Conservation (phyloP, 2,797 vertebrate species). For the Pseudochromis fuscus region DNA sequence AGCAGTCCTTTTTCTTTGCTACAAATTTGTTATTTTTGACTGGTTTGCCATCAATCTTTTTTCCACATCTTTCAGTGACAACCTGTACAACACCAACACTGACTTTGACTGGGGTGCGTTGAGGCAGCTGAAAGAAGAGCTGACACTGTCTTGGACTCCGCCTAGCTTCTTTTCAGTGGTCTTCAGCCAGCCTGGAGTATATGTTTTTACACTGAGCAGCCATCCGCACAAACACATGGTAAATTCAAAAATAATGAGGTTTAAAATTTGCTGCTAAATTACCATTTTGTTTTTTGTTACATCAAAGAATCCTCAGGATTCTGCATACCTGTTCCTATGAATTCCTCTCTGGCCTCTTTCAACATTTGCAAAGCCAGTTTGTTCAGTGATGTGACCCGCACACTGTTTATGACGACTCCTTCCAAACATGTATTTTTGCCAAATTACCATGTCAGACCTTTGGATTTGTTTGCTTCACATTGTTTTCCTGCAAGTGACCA, state of each 20-base stretch:
- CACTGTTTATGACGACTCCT: neutral
- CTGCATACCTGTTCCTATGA: no score
- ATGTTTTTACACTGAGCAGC: constrained; percentile 88
- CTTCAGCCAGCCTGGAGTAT: constrained; percentile 88
- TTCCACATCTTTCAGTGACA: constrained; percentile 82
- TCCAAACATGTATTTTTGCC: neutral
- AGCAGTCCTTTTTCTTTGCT: neutral
- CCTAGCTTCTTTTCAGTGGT: constrained; percentile 84
- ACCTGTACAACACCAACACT: constrained; percentile 89
- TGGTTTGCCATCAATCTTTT: neutral
- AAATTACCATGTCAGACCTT: neutral
- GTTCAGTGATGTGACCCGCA: no score
- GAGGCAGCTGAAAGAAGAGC: constrained; percentile 84
- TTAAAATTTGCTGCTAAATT: no score
- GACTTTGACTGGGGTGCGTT: constrained; percentile 93
- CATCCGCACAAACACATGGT: constrained; percentile 89
- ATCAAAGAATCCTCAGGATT: no score
- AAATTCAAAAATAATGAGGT: no score
- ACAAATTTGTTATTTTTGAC: neutral
- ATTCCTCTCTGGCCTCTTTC: no score
- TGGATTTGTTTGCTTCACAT: neutral
- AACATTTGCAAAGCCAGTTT: neutral
- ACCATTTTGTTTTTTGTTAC: no score
- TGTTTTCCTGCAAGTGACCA: no score
- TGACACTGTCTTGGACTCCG: constrained; percentile 70